phyloP scores from a whole-genome alignment of 2,113 vertebrate genomes.

The Pomatorhinus ruficollis region DNA sequence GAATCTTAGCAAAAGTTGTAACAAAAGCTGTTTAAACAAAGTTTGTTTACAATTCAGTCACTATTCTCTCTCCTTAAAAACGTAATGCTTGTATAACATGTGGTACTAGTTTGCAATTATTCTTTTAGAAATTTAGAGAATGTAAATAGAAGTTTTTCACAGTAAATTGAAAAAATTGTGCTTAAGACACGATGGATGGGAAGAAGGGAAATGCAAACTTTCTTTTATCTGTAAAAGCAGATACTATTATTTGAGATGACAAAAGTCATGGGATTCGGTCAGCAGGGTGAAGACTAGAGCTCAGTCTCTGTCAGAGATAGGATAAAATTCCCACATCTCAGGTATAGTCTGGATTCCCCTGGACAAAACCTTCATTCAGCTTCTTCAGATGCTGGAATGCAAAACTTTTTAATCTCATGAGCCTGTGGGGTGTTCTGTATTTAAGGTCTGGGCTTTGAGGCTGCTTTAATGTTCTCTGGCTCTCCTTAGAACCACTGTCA shows the following conservation, averaged over 20 bases:
- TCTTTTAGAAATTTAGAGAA: neutral
- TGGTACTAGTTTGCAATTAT: neutral
- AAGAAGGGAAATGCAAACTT: neutral
- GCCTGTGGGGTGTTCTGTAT: neutral
- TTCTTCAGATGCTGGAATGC: neutral
- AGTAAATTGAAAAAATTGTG: neutral
- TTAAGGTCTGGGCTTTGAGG: neutral
- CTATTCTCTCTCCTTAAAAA: neutral
- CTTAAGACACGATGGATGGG: neutral
- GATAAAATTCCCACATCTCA: neutral
- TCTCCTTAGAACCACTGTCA: neutral
- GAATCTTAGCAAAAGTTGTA: neutral
- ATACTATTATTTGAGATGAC: neutral
- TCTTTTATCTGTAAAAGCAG: neutral
- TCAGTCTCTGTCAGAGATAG: neutral
- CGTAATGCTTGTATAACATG: neutral
- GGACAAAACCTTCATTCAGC: neutral
- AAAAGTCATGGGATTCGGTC: neutral
- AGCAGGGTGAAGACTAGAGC: neutral
- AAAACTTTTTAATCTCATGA: neutral
- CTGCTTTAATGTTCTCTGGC: neutral
- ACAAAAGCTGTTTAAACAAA: neutral
- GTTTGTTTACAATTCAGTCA: neutral
- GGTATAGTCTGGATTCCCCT: neutral
- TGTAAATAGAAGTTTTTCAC: neutral